Conservation (phyloP, 37 sponge, comb jelly and placozoan species). For the Dysidea cf. avara region DNA sequence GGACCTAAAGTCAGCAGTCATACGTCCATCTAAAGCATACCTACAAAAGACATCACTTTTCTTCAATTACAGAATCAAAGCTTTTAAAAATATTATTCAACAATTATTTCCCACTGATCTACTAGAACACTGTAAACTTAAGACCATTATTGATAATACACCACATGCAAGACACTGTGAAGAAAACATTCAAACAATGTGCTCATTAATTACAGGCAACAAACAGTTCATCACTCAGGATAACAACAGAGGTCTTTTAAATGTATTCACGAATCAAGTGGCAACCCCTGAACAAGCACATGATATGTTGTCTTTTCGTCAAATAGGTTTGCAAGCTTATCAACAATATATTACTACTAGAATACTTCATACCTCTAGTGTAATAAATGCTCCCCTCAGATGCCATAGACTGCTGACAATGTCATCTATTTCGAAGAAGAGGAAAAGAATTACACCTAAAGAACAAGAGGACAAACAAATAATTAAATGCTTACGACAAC, state of each 20-base stretch:
- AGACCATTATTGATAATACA: not conserved
- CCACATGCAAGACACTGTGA: not conserved
- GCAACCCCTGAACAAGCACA: conserved; percentile 20
- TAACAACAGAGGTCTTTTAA: too few relatives aligned
- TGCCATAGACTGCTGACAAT: not conserved
- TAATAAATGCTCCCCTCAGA: not conserved
- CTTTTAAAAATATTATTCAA: not conserved
- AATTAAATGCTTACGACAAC: too few relatives aligned
- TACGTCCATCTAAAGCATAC: not conserved
- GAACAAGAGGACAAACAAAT: too few relatives aligned
- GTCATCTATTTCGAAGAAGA: not conserved
- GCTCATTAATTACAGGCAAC: too few relatives aligned
- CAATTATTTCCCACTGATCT: not conserved
- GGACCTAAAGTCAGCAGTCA: conserved; percentile 15
- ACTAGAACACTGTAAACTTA: not conserved
- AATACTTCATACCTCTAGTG: conserved; percentile 6
- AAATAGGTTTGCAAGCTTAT: not conserved
- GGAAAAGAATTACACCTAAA: too few relatives aligned
- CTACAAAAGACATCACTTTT: not conserved
- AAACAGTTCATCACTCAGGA: too few relatives aligned
- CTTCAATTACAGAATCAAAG: not conserved
- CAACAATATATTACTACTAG: conserved; percentile 1
- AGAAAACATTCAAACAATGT: too few relatives aligned
- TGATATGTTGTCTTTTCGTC: conserved; percentile 6
- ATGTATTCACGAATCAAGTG: too few relatives aligned